Evolutionary conservation across 2,888 invertebrate species (phyloP), one percentile per base, ranked within the genome.

Genomic region (Metopia argyrocephala): DNA sequence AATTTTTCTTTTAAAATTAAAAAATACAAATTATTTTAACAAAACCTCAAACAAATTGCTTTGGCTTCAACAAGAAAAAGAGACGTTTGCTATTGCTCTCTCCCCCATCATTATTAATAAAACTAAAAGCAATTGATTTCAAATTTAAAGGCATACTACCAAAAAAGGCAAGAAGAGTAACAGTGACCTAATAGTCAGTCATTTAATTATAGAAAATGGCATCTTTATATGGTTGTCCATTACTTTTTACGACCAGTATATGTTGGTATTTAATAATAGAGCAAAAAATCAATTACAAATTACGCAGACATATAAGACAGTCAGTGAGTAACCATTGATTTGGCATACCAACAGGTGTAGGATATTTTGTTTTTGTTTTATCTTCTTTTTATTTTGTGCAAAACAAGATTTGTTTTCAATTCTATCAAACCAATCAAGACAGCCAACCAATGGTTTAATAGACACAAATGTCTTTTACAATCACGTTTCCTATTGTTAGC

Each of bases 331-430:
- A 54, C 38, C 38, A 38, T 15, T 38, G 38, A 38, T 38, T 38
- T 38, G 38, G 52, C 68, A 68, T 61, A 46, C 50, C 65, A 78
- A 71, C 71, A 78, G 78, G 78, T 78, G 78, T 78, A 78, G 70
- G 52, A 50, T 52, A n/a, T 23, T n/a, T 45, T 1, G 28, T 45
- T 5, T 23, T 23, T 20, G 6, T 56, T n/a, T 25, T 0, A 7
- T 18, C 20, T 18, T 27, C 64, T 64, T 64, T 50, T 50, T 6
- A 38, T 12, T 38, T 15, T 12, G 15, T 38, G 27, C 27, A 4
- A 5, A 12, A 28, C 0, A 27, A 20, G 20, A 56, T 50, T 65
- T 31, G 18, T 25, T 59, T 74, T n/a, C 62, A 56, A 27, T 70
- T 23, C 54, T 12, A 0, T 0, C 38, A 38, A 38, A 38, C 15